Conservation (phyloP, 2,888 invertebrate genomes). For the Amiota communis region DNA sequence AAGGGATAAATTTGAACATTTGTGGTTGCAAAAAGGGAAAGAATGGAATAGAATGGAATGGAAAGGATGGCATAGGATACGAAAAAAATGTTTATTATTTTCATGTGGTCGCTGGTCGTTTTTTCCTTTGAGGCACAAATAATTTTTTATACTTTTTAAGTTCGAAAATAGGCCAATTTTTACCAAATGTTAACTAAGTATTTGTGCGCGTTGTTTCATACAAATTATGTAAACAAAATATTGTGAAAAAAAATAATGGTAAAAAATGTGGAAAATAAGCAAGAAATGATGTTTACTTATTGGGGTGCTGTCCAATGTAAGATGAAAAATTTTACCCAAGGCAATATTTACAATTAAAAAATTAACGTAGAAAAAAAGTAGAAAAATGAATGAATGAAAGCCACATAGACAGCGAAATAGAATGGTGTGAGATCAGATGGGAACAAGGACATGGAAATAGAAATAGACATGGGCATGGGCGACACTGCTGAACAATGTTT, state of each 20-base stretch:
- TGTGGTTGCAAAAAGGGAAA: conserved; percentile 2
- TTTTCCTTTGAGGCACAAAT: conserved; percentile 11
- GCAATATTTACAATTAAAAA: conserved; percentile 68
- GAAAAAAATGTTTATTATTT: neutral
- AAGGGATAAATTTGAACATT: neutral
- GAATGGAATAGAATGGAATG: neutral
- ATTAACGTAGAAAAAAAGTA: conserved; percentile 61
- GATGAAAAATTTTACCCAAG: conserved; percentile 64
- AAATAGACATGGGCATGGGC: neutral
- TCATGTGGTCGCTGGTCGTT: neutral
- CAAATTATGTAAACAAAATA: conserved; percentile 64
- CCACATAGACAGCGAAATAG: neutral
- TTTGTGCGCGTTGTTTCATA: conserved; percentile 63
- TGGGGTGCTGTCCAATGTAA: conserved; percentile 27
- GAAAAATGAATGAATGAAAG: conserved; percentile 40
- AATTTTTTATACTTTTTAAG: neutral
- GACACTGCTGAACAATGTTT: neutral
- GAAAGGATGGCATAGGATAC: no score
- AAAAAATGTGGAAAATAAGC: conserved; percentile 9
- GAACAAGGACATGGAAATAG: no score
- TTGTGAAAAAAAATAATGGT: conserved; percentile 4
- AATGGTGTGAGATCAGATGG: no score
- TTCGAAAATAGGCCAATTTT: conserved; percentile 27
- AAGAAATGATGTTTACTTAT: conserved; percentile 1
- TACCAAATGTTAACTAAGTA: conserved; percentile 23